These are phyloP conservation scores for Channallabes apus DNA, from an alignment of 2,797 vertebrate species.

Conservation along the genomic window DNA sequence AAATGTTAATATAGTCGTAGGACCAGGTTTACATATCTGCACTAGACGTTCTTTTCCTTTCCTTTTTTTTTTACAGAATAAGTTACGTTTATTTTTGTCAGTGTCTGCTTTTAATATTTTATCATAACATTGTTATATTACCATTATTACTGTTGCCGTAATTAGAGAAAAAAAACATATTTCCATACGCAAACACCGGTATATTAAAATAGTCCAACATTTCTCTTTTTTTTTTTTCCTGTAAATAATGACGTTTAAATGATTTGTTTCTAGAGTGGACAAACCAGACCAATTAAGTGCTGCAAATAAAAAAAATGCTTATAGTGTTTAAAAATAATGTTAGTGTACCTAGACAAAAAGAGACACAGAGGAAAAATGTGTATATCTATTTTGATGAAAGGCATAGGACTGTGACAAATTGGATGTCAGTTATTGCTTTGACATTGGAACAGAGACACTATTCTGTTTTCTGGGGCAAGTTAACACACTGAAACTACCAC, in stretches of 20 bases:
- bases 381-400: conserved; percentile 29
- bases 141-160: conserved; percentile 78
- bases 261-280: conserved; percentile 46
- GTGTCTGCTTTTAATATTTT: conserved; percentile 74
- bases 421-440: neutral
- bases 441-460: conserved; percentile 59
- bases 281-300: conserved; percentile 33
- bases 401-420: neutral
- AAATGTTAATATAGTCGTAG: conserved; percentile 81
- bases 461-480: conserved; percentile 71
- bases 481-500: conserved; percentile 66
- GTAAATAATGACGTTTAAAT: conserved; percentile 54
- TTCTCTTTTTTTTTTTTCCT: conserved; percentile 44
- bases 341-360: conserved; percentile 51
- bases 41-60: conserved; percentile 84
- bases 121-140: conserved; percentile 76
- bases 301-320: conserved; percentile 37
- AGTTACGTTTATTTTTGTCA: conserved; percentile 74
- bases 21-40: conserved; percentile 95
- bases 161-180: conserved; percentile 65
- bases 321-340: conserved; percentile 48
- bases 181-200: conserved; percentile 62
- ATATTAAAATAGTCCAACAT: conserved; percentile 44
- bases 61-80: conserved; percentile 89
- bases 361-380: conserved; percentile 29